These are phyloP conservation scores for Platypus cylindrus DNA, from an alignment of 2,888 invertebrate genomes.

Conservation along the genomic window DNA sequence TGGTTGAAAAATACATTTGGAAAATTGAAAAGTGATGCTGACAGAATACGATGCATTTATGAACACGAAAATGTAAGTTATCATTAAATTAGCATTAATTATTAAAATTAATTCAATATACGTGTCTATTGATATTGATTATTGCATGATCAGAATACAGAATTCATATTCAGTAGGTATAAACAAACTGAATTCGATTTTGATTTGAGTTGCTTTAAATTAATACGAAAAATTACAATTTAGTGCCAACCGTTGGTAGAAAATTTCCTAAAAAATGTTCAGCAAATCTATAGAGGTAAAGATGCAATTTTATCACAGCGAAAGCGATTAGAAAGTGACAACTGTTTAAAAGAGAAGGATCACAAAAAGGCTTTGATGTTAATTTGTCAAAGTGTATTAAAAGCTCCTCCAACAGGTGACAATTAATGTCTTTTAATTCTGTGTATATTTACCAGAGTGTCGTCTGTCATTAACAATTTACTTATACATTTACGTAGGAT, in stretches of 20 bases:
- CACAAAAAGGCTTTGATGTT: slow-evolving; percentile 46
- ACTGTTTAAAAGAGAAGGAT: slow-evolving; percentile 42
- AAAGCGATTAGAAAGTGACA: slow-evolving; percentile 49
- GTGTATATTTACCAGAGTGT: too few species aligned
- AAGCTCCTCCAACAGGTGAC: slow-evolving; percentile 54
- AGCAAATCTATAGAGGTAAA: slow-evolving; percentile 54
- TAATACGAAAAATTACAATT: slow-evolving; percentile 2
- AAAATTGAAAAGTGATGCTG: slow-evolving; percentile 43
- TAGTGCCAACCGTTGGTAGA: slow-evolving; percentile 10
- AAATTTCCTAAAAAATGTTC: slow-evolving; percentile 44
- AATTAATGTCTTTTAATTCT: too few species aligned
- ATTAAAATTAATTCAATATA: background rate
- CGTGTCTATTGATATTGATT: too few species aligned
- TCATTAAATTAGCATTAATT: background rate
- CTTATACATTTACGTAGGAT: too few species aligned
- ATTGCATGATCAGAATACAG: too few species aligned
- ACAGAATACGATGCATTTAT: slow-evolving; percentile 44
- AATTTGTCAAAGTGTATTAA: slow-evolving; percentile 59
- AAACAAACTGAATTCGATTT: too few species aligned
- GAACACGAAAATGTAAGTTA: slow-evolving; percentile 39
- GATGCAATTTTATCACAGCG: slow-evolving; percentile 48
- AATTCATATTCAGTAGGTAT: too few species aligned
- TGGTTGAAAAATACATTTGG: slow-evolving; percentile 52
- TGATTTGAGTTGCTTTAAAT: background rate
- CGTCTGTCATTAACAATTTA: too few species aligned